Evolutionary conservation across 1,140 invertebrate species (phyloP), one percentile per base, ranked within the genome.

Genomic region (Druon quercuslanigerum): DNA sequence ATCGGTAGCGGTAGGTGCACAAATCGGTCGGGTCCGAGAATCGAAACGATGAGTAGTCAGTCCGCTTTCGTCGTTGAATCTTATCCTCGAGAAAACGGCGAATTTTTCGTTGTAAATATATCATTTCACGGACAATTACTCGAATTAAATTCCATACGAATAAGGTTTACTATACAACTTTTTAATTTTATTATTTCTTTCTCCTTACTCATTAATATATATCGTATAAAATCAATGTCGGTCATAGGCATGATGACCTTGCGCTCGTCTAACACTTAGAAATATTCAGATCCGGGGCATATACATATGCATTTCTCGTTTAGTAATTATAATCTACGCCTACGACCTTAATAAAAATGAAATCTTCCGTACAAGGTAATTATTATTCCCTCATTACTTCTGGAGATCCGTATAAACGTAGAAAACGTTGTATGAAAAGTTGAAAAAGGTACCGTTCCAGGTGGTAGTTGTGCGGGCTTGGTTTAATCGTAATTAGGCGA

Each of bases 101-200:
- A 88, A 85, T 86, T 79, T 77, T 87, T 91, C 89, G 90, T 91
- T 91, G 90, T 91, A 87, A 88, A 86, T 87, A 89, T 90, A 85
- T 79, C 50, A 72, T 66, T 87, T 89, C 88, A 88, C 87, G 85
- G 88, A 89, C 82, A 83, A 82, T 85, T 78, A 83, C 57, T 82
- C 81, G 60, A 86, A 86, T 88, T 85, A 88, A 86, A 88, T 83
- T 87, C 77, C 81, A 85, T 85, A 85, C 77, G 79, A 87, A 84
- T 86, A 86, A 83, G 79, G 81, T 89, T 89, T 89, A 90, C 88
- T 90, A 90, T 90, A 89, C 88, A 90, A 89, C 82, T 89, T 90
- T 79, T 87, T 86, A 87, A 86, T 87, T 89, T 85, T 88, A 86
- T 83, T 82, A 83, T 83, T 75, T 83, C 56, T 74, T 78, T 74